A percentile compares a stretch with the other conserved stretches of the same genome.
Conservation (phyloP, 2,888 invertebrate species). For the Altica lythri region DNA sequence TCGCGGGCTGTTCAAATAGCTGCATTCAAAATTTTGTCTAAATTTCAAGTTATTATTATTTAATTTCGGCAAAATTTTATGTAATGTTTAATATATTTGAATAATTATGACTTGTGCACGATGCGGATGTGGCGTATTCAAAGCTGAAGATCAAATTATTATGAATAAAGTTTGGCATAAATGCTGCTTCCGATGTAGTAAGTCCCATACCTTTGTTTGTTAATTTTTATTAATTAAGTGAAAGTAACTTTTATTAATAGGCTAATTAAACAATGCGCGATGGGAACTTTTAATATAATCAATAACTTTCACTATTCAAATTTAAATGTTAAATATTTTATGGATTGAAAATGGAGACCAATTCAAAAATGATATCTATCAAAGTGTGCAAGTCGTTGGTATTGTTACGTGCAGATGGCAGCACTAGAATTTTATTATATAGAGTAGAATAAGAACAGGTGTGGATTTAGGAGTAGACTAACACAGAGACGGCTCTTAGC, state of each 20-base stretch:
- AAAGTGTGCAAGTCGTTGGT: too few relatives aligned
- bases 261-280: slow-evolving; percentile 12
- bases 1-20: slow-evolving; percentile 30
- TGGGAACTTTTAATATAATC: slow-evolving; percentile 9
- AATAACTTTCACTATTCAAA: slow-evolving; percentile 16
- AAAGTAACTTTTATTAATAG: slow-evolving; percentile 6
- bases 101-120: slow-evolving; percentile 43
- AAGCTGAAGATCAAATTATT: slow-evolving; percentile 43
- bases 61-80: slow-evolving; percentile 12
- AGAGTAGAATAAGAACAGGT: too few relatives aligned
- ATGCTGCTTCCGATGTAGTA: slow-evolving; percentile 47
- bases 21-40: slow-evolving; percentile 22
- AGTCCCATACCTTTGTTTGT: slow-evolving; percentile 36
- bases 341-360: not conserved
- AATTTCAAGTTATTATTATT: slow-evolving; percentile 31
- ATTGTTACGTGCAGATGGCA: too few relatives aligned
- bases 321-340: not conserved
- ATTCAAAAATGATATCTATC: too few relatives aligned
- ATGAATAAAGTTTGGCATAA: slow-evolving; percentile 49
- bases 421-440: too few relatives aligned
- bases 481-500: too few relatives aligned
- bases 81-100: not conserved
- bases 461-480: too few relatives aligned
- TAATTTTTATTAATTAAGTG: slow-evolving; percentile 1
- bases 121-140: slow-evolving; percentile 43